phyloP scores from a whole-genome alignment of 2,888 invertebrate genomes.

The Leptopterna dolabrata region DNA sequence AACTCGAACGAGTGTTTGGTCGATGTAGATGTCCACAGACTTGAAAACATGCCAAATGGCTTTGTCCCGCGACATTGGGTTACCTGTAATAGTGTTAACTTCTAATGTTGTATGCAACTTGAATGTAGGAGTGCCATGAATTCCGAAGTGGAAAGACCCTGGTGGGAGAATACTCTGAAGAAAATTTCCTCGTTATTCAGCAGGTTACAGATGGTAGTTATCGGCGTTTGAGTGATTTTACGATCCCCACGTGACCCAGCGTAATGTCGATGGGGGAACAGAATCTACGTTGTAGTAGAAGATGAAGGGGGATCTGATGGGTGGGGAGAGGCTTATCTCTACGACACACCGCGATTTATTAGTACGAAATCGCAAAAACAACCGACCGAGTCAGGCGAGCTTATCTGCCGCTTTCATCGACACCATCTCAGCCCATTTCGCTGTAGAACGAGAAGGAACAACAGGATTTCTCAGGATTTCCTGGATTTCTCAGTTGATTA shows the following conservation, averaged over 20 bases:
- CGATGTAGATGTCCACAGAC: no score
- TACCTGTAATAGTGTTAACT: no score
- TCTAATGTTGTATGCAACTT: neutral
- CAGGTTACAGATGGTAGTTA: slow-evolving; percentile 4
- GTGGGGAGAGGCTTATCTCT: neutral
- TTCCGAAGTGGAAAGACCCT: neutral
- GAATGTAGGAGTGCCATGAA: neutral
- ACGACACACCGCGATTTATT: neutral
- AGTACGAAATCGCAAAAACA: neutral
- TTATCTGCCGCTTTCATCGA: neutral
- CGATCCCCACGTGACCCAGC: neutral
- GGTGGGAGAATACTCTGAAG: neutral
- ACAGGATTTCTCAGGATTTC: no score
- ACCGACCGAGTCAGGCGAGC: neutral
- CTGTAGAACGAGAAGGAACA: neutral
- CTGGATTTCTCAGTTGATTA: no score
- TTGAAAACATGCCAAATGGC: no score
- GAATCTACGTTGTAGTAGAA: neutral
- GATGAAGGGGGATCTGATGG: neutral
- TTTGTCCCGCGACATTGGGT: no score
- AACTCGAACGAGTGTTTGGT: no score
- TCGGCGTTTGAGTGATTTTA: neutral
- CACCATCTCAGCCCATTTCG: neutral
- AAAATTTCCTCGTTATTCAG: neutral
- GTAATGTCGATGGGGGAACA: neutral